Percentiles rank a stretch among this genome's conserved stretches.
These are phyloP conservation scores for Podabrus alpinus DNA, from an alignment of 2,888 invertebrate genomes.

Conservation along the genomic window DNA sequence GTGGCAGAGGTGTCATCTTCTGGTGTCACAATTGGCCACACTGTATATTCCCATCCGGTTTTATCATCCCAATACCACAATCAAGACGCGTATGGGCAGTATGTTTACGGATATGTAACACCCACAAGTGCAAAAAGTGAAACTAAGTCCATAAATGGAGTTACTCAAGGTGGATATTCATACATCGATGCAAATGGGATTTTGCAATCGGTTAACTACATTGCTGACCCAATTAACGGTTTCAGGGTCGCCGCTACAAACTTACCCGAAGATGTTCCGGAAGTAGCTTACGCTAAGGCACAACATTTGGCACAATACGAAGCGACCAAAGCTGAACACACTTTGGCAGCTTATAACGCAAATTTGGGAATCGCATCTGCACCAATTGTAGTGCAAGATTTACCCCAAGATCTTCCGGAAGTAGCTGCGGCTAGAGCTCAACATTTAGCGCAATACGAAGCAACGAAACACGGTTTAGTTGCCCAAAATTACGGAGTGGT, in stretches of 20 bases:
- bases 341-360: conserved; percentile 39
- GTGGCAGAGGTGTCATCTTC: conserved; percentile 18
- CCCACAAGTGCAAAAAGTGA: conserved; percentile 70
- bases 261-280: conserved; percentile 58
- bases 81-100: conserved; percentile 63
- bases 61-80: conserved; percentile 57
- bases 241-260: conserved; percentile 71
- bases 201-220: conserved; percentile 67
- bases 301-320: conserved; percentile 48
- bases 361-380: conserved; percentile 30
- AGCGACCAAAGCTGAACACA: conserved; percentile 47
- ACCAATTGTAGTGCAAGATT: conserved; percentile 52
- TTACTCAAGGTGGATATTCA: conserved; percentile 68
- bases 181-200: conserved; percentile 70
- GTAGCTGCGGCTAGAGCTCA: conserved; percentile 50
- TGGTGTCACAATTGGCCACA: conserved; percentile 55
- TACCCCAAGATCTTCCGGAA: conserved; percentile 58
- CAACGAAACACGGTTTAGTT: conserved; percentile 44
- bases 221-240: conserved; percentile 65
- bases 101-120: conserved; percentile 66
- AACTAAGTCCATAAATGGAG: conserved; percentile 63
- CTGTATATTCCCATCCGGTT: conserved; percentile 50
- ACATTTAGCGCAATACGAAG: conserved; percentile 48
- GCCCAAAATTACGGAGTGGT: conserved; percentile 31
- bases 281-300: conserved; percentile 50